Evolutionary conservation across 2,888 invertebrate species (phyloP), one percentile per base, ranked within the genome.

Genomic region (Plutella xylostella): DNA sequence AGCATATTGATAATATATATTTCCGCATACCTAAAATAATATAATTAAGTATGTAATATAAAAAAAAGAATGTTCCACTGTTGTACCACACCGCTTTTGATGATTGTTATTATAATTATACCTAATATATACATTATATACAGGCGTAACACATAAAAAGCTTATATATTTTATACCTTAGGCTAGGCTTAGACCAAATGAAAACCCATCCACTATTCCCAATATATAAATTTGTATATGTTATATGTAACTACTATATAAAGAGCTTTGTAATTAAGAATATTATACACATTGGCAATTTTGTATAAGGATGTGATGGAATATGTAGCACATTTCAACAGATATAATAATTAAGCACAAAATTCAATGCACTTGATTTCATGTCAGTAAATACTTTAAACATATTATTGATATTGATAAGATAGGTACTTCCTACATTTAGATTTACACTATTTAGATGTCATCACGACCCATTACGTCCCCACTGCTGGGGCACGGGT

Each of bases 121-220:
- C n/a, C n/a, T 15, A 33, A 17, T 35, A 35, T 39, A 22, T 21
- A 39, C 39, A 21, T 17, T 19, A 20, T 37, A 37, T 44, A 44
- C 52, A 52, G 53, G 48, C 59, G 56, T 55, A 57, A n/a, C 51
- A 55, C 46, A 47, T 53, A 53, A 57, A 47, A 45, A 49, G 34
- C 42, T 48, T 49, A 54, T 68, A 65, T 67, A 64, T 66, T 66
- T 66, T 61, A 59, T 72, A 72, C 56, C 48, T 53, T 75, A 75
- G 67, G 60, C 60, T 73, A 74, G 67, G 60, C 52, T 54, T 70
- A 74, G 70, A 76, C 73, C 75, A 69, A 76, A 73, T 55, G 53
- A 58, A 57, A 30, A 17, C 52, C 58, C 58, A 55, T 57, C 57
- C 56, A 54, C 46, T 52, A 50, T 50, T 44, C 46, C 47, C 18